Evolutionary conservation across 1,140 invertebrate genomes (phyloP).

Genomic region (Rhysida immarginata): DNA sequence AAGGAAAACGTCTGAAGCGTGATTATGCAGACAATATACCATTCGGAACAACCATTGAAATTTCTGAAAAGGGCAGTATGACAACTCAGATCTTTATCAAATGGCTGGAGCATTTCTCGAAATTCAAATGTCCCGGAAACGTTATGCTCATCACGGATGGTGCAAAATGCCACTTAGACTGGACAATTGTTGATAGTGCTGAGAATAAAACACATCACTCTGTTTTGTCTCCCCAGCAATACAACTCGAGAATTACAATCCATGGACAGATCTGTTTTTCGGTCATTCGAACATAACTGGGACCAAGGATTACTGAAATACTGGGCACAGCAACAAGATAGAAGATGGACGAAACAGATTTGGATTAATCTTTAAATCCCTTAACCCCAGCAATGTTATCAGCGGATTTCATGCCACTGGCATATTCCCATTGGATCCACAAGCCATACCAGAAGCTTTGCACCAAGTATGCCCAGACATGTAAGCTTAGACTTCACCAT

Average conservation of each 20-base stretch:
- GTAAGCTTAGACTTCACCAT: no score
- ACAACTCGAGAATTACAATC: conserved; percentile 29
- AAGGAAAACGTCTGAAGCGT: conserved; percentile 22
- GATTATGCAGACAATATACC: conserved; percentile 14
- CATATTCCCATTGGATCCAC: no score
- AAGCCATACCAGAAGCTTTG: no score
- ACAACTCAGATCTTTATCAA: conserved; percentile 22
- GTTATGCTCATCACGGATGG: conserved; percentile 28
- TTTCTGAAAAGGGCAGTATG: conserved; percentile 25
- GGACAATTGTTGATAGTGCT: background rate
- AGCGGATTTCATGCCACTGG: no score
- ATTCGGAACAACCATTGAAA: background rate
- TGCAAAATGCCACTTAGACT: conserved; percentile 23
- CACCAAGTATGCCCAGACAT: no score
- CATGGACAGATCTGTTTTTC: conserved; percentile 25
- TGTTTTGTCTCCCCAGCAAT: conserved; percentile 23
- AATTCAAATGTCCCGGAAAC: conserved; percentile 21
- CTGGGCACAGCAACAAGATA: background rate
- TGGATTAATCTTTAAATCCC: no score
- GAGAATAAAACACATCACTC: background rate
- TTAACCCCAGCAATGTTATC: no score
- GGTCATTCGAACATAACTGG: conserved; percentile 26
- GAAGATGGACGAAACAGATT: no score
- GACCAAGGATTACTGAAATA: conserved; percentile 12
- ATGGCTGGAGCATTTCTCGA: conserved; percentile 23